Conservation (phyloP, 2,888 invertebrate species). For the Xestia c-nigrum region DNA sequence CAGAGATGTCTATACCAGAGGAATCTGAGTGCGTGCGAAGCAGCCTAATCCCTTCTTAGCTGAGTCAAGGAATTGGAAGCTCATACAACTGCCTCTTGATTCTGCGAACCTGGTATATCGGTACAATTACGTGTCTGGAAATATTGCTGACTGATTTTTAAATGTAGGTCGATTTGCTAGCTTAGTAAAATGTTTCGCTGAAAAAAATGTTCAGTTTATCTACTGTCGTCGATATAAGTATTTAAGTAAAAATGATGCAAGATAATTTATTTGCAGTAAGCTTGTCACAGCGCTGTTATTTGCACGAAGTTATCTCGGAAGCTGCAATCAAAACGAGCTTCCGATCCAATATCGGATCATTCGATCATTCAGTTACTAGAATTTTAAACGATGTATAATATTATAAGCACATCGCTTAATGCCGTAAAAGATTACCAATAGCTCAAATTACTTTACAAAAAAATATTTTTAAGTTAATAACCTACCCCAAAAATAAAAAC, state of each 20-base stretch:
- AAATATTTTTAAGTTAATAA: slow-evolving; percentile 42
- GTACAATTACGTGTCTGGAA: slow-evolving; percentile 51
- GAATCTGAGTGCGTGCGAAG: slow-evolving; percentile 81
- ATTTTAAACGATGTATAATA: not conserved
- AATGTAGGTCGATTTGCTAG: not conserved
- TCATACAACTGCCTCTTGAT: slow-evolving; percentile 77
- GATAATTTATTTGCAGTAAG: not conserved
- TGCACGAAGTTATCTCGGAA: not conserved
- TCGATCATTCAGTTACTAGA: not conserved
- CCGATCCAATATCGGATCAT: not conserved
- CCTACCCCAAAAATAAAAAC: slow-evolving; percentile 39
- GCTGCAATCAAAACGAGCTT: not conserved
- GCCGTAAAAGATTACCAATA: slow-evolving; percentile 23
- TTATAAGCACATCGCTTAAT: not conserved
- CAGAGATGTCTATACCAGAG: slow-evolving; percentile 67
- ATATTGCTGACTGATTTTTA: slow-evolving; percentile 39
- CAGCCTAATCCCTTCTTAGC: slow-evolving; percentile 84
- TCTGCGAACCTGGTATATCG: slow-evolving; percentile 69
- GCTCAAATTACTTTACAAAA: slow-evolving; percentile 39
- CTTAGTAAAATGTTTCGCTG: not conserved
- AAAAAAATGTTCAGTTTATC: not conserved
- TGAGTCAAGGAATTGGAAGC: slow-evolving; percentile 81
- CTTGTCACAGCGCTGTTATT: not conserved
- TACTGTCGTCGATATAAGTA: not conserved
- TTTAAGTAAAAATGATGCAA: not conserved